phyloP scores from a whole-genome alignment of 2,888 invertebrate genomes.

The Epinotia ramella region DNA sequence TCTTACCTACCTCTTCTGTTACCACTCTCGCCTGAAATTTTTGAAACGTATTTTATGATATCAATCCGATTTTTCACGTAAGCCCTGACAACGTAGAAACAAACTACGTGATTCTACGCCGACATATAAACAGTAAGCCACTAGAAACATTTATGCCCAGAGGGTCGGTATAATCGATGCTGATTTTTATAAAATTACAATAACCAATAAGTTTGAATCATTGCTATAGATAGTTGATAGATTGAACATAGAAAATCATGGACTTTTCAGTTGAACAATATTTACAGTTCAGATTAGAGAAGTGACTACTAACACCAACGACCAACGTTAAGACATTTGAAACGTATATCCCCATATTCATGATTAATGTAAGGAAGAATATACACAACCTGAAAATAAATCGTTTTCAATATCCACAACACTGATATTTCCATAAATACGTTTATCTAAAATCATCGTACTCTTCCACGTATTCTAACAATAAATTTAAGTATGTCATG shows the following conservation, averaged over 20 bases:
- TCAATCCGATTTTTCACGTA: too few relatives aligned
- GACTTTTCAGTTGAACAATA: background rate
- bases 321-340: background rate
- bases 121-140: background rate
- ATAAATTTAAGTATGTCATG: conserved; percentile 5
- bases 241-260: too few relatives aligned
- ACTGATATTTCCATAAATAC: conserved; percentile 3
- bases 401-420: background rate
- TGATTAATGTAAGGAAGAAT: conserved; percentile 13
- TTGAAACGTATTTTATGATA: too few relatives aligned
- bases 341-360: background rate
- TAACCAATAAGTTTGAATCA: background rate
- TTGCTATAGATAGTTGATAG: background rate
- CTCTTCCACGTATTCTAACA: conserved; percentile 8
- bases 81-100: too few relatives aligned
- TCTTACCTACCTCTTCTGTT: too few relatives aligned
- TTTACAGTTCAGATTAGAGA: background rate
- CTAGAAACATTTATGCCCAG: background rate
- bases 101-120: background rate
- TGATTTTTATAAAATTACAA: conserved; percentile 12
- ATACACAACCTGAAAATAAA: conserved; percentile 34
- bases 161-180: background rate
- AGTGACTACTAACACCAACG: background rate
- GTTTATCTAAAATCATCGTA: background rate
- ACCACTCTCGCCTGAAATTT: too few relatives aligned